Evolutionary conservation across 30 jellyfish, hydroid and myxozoan species (phyloP), one percentile per base, ranked within the genome.

Genomic region (Rhopilema esculentum): DNA sequence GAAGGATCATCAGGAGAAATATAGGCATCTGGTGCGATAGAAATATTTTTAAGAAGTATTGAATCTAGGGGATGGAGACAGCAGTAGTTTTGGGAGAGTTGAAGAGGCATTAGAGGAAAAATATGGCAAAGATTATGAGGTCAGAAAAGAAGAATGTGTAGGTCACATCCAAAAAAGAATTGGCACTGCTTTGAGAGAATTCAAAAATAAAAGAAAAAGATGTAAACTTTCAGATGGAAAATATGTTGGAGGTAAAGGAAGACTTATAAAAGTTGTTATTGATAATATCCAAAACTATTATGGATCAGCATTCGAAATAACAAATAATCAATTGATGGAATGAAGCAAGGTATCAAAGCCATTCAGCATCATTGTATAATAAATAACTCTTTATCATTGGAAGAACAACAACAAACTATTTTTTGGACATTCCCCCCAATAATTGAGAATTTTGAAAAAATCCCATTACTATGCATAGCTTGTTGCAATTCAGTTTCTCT

Each of bases 1-100:
- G 21, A 71, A 24, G 90, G 93, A 52, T 85, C 93, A 8, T 49
- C 89, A 4, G 93, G 68, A 16, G 80, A 70, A 25, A 85, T 86
- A 90, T 83, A 86, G 76, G 21, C 84, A 18, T 24, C 22, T 16
- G 94, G 94, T 51, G 94, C 94, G 4, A 79, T 50, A 8, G 27
- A 9, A 29, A 52, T 74, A 19, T 73, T 73, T 75, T 17, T 27
- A 29, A 24, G 84, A 57, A 18, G 30, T 49, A 65, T 66, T 52
- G 88, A 81, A 29, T 25, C 30, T 8, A 61, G 83, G 57, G 29
- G 89, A 86, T 76, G 94, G 90, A 27, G 83, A 64, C 40, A 72
- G 77, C 67, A 32, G 71, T 64, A 6, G 90, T 28, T 80, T 66
- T 66, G 74, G 75, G 52, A 81, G 40, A 15, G 83, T 81, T 16